Evolutionary conservation across 2,113 vertebrate species (phyloP), one percentile per base, ranked within the genome.

Genomic region (Zootoca vivipara): DNA sequence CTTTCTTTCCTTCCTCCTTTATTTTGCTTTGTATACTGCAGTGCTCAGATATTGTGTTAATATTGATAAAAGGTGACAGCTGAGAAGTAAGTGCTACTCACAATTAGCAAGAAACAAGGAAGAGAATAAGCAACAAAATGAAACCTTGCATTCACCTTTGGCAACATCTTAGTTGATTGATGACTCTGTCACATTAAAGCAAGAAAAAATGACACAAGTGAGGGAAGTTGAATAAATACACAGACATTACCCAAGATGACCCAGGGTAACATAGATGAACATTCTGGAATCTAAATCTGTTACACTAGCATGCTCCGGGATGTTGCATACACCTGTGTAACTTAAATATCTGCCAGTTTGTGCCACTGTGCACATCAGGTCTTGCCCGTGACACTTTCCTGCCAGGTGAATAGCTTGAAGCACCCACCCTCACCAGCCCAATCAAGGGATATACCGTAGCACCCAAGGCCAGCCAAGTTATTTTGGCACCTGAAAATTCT

Each of bases 1-100:
- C 26, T 82, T 86, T 80, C 33, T 81, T 35, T 26, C 83, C 88
- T 79, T 93, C 83, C 87, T 42, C 92, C 86, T 90, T 87, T 92
- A 93, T 94, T 92, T 94, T 89, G 92, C 87, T 94, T 93, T 89
- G 82, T 94, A 6, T 83, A 90, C 80, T 58, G 78, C 28, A 52
- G n/a, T 46, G 28, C 38, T 46, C 38, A 83, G 28, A 83, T 46
- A 42, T n/a, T 46, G 40, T 46, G 72, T 9, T 69, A 82, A 69
- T 72, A 83, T 52, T 83, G 30, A 73, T 58, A 72, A 84, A 84
- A 56, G 7, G 30, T 72, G 42, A 24, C 38, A 84, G 72, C 69
- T 73, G 46, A 73, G 13, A 73, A 58, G 33, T 74, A 73, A 58
- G 33, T 74, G 33, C 33, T 74, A 74, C n/a, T 38, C n/a, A 74